Conservation (phyloP, 1,140 invertebrate genomes). For the Panulirus ornatus region DNA sequence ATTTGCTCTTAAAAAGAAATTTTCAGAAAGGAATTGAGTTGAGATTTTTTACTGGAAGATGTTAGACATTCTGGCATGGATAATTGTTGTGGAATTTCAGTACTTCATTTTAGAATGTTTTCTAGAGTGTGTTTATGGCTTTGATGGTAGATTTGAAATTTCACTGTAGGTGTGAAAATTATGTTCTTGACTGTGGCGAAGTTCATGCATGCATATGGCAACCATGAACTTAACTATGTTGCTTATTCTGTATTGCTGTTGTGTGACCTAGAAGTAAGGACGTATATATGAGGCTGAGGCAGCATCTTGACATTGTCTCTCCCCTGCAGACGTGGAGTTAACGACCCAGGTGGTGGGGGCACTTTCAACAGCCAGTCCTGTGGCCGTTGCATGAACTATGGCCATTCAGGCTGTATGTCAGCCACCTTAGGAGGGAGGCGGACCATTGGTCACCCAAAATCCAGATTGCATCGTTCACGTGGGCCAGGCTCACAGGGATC, state of each 20-base stretch:
- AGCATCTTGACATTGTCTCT: conserved; percentile 60
- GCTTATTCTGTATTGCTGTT: background rate
- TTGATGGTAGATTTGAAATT: too few relatives aligned
- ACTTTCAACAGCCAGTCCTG: conserved; percentile 42
- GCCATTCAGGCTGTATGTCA: conserved; percentile 51
- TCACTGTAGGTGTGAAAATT: too few relatives aligned
- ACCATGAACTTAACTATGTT: too few relatives aligned
- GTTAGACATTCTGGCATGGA: too few relatives aligned
- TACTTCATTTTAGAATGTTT: too few relatives aligned
- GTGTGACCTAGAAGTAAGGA: conserved; percentile 7
- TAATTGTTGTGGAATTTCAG: too few relatives aligned
- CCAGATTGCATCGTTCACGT: conserved; percentile 23
- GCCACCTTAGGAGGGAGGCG: background rate
- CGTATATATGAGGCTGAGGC: conserved; percentile 24
- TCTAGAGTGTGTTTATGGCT: too few relatives aligned
- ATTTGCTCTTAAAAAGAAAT: too few relatives aligned
- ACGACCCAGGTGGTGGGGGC: conserved; percentile 61
- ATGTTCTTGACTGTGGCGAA: too few relatives aligned
- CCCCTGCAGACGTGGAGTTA: conserved; percentile 58
- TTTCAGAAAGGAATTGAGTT: too few relatives aligned
- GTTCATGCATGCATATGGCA: too few relatives aligned
- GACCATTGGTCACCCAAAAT: conserved; percentile 12
- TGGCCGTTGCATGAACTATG: conserved; percentile 56
- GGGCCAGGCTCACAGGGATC: conserved; percentile 15
- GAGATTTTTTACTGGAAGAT: too few relatives aligned